phyloP scores from a whole-genome alignment of 1,140 invertebrate species.

The Laupala kohalensis region DNA sequence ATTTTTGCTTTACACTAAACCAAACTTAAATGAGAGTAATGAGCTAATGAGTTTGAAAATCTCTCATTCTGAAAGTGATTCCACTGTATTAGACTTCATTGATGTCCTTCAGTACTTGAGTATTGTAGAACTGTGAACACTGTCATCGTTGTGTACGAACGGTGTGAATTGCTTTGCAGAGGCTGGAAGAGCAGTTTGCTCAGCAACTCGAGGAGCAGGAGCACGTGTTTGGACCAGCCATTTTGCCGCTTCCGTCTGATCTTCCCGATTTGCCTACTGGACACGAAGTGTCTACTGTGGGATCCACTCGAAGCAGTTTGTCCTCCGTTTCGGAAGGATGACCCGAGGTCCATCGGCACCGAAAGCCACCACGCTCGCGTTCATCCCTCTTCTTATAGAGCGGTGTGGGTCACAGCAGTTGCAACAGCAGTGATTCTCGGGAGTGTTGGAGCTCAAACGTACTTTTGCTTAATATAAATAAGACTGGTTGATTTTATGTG shows the following conservation, averaged over 20 bases:
- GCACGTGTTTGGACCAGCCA: constrained; percentile 49
- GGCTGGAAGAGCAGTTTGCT: constrained; percentile 72
- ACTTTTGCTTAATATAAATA: neutral
- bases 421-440: too few species aligned
- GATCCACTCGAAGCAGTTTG: constrained; percentile 53
- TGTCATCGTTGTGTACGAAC: too few species aligned
- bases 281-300: constrained; percentile 27
- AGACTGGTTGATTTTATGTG: neutral
- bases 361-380: neutral
- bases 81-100: too few species aligned
- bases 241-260: constrained; percentile 45
- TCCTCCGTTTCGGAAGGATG: constrained; percentile 50
- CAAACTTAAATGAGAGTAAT: too few species aligned
- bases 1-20: too few species aligned
- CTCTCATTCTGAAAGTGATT: too few species aligned
- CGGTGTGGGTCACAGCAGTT: neutral
- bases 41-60: too few species aligned
- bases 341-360: neutral
- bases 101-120: too few species aligned
- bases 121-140: too few species aligned
- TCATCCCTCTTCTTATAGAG: neutral
- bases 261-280: constrained; percentile 34
- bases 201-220: constrained; percentile 74
- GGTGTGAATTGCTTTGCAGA: too few species aligned
- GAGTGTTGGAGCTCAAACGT: too few species aligned